These are phyloP conservation scores for Tor tambroides DNA, from an alignment of 2,113 vertebrate species.

Conservation along the genomic window DNA sequence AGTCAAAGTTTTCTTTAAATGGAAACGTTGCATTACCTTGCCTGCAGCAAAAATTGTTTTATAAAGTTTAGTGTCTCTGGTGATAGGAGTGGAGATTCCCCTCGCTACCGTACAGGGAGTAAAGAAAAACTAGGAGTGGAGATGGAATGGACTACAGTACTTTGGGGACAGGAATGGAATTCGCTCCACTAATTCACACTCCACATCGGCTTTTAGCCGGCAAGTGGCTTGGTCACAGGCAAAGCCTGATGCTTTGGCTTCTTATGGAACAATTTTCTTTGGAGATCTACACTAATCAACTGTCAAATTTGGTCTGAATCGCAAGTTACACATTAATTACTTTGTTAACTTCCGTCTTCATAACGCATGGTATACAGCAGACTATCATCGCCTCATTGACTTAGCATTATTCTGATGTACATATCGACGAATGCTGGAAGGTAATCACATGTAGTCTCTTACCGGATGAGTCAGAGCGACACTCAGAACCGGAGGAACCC, in stretches of 20 bases:
- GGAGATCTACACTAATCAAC: too few species aligned
- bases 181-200: not conserved
- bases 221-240: too few species aligned
- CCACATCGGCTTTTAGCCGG: too few species aligned
- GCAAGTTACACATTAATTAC: not conserved
- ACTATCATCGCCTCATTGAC: not conserved
- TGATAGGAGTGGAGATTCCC: not conserved
- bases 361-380: not conserved
- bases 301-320: not conserved
- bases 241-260: too few species aligned
- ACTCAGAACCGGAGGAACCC: slow-evolving; percentile 91
- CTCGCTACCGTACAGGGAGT: not conserved
- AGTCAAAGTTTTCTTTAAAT: not conserved
- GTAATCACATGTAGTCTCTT: slow-evolving; percentile 70
- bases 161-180: not conserved
- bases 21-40: not conserved
- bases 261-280: not conserved
- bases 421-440: slow-evolving; percentile 23
- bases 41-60: not conserved
- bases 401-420: not conserved
- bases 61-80: not conserved
- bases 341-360: not conserved
- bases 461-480: slow-evolving; percentile 92
- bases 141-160: not conserved
- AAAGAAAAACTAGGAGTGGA: not conserved